phyloP scores from a whole-genome alignment of 1,140 invertebrate species.

The Drosophila cardini region DNA sequence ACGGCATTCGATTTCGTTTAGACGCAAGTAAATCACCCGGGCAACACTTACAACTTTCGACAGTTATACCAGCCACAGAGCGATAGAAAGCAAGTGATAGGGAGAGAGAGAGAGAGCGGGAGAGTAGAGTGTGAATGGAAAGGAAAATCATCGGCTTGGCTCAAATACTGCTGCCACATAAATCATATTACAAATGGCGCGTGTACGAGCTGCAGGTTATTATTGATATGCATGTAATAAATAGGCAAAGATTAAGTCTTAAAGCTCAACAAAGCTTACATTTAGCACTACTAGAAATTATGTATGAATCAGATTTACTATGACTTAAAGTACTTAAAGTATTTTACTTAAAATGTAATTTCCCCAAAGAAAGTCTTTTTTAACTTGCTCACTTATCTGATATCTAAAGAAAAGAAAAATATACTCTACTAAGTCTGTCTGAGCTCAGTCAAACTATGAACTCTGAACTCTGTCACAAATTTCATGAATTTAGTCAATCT shows the following conservation, averaged over 20 bases:
- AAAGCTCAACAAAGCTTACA: conserved; percentile 32
- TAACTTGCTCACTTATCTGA: no score
- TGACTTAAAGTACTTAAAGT: no score
- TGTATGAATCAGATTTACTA: not conserved
- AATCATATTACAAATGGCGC: conserved; percentile 73
- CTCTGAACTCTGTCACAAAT: not conserved
- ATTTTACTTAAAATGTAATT: no score
- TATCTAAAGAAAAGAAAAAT: not conserved
- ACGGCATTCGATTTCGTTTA: conserved; percentile 79
- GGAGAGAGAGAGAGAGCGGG: not conserved
- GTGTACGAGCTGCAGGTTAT: conserved; percentile 47
- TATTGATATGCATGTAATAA: conserved; percentile 50
- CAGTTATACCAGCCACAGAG: conserved; percentile 61
- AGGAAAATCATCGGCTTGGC: conserved; percentile 22
- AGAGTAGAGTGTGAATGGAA: not conserved
- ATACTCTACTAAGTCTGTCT: not conserved
- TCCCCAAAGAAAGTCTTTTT: no score
- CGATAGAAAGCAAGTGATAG: not conserved
- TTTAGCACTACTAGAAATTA: not conserved
- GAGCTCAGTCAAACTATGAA: not conserved
- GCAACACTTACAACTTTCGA: conserved; percentile 82
- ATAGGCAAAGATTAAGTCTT: conserved; percentile 57
- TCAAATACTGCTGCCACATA: conserved; percentile 63
- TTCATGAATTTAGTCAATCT: conserved; percentile 17
- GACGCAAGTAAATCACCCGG: conserved; percentile 70